Percentiles rank a stretch among this genome's conserved stretches.
Evolutionary conservation across 2,888 invertebrate species (phyloP).

Genomic region (Drosophila flavopinicola): DNA sequence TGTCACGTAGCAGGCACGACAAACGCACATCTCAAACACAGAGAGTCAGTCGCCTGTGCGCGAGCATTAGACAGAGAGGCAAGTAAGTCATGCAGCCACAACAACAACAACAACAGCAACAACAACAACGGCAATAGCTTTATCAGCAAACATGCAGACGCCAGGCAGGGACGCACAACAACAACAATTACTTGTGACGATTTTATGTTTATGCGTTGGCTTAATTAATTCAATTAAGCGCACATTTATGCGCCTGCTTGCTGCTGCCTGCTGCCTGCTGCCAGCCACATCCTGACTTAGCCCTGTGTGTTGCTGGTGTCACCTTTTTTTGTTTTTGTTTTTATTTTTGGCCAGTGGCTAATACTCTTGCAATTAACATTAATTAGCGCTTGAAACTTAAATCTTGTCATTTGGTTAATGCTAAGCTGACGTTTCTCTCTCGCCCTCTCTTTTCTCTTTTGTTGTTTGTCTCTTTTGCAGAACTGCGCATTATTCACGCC

Average conservation of each 20-base stretch:
- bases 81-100: slow-evolving; percentile 44
- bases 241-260: slow-evolving; percentile 64
- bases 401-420: slow-evolving; percentile 61
- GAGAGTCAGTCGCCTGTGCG: slow-evolving; percentile 28
- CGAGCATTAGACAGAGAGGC: neutral
- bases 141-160: slow-evolving; percentile 58
- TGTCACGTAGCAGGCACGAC: slow-evolving; percentile 18
- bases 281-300: slow-evolving; percentile 15
- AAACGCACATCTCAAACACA: slow-evolving; percentile 36
- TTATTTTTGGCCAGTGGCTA: slow-evolving; percentile 44
- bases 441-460: slow-evolving; percentile 6
- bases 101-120: slow-evolving; percentile 19
- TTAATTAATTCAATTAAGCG: slow-evolving; percentile 76
- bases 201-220: slow-evolving; percentile 75
- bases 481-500: slow-evolving; percentile 64
- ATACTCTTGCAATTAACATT: slow-evolving; percentile 69
- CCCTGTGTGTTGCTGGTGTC: slow-evolving; percentile 28
- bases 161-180: slow-evolving; percentile 46
- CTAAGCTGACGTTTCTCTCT: slow-evolving; percentile 35
- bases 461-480: slow-evolving; percentile 30
- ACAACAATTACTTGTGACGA: slow-evolving; percentile 66
- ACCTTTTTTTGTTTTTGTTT: slow-evolving; percentile 45
- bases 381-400: slow-evolving; percentile 71
- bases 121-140: slow-evolving; percentile 37
- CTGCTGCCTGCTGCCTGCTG: slow-evolving; percentile 15